phyloP scores from a whole-genome alignment of 2,113 vertebrate genomes.

The Steatornis caripensis region DNA sequence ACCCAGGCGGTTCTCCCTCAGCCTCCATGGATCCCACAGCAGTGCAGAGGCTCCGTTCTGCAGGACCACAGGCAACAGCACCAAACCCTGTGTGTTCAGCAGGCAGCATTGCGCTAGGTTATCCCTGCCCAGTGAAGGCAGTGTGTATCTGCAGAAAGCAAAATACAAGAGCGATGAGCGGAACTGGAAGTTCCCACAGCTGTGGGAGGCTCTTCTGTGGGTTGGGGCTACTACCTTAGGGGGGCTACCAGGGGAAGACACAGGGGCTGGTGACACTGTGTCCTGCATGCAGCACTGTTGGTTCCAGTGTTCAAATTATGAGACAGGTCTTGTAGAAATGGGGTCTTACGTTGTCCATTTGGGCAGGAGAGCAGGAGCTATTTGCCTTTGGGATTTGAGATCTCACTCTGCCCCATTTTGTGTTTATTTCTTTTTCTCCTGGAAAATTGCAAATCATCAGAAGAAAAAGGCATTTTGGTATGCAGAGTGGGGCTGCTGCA shows the following conservation, averaged over 20 bases:
- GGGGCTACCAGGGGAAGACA: not conserved
- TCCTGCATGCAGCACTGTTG: not conserved
- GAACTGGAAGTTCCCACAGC: not conserved
- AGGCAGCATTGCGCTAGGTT: not conserved
- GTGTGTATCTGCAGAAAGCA: not conserved
- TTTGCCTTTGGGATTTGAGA: not conserved
- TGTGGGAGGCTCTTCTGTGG: not conserved
- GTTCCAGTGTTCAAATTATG: not conserved
- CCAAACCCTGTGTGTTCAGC: accelerated
- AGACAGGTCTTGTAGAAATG: not conserved
- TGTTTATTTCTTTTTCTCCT: not conserved
- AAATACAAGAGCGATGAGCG: not conserved
- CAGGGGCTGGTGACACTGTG: not conserved
- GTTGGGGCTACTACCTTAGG: not conserved
- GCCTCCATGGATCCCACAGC: not conserved
- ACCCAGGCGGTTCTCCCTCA: not conserved
- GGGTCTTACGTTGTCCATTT: not conserved
- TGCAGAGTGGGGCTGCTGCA: not conserved
- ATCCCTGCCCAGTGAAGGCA: not conserved
- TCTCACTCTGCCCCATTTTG: not conserved
- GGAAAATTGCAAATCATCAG: not conserved
- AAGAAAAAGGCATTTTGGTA: not conserved
- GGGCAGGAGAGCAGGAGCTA: not conserved
- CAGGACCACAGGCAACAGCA: not conserved
- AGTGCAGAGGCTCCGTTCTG: accelerated